Conservation (phyloP, 2,888 invertebrate genomes). For the Apodemia zela region DNA sequence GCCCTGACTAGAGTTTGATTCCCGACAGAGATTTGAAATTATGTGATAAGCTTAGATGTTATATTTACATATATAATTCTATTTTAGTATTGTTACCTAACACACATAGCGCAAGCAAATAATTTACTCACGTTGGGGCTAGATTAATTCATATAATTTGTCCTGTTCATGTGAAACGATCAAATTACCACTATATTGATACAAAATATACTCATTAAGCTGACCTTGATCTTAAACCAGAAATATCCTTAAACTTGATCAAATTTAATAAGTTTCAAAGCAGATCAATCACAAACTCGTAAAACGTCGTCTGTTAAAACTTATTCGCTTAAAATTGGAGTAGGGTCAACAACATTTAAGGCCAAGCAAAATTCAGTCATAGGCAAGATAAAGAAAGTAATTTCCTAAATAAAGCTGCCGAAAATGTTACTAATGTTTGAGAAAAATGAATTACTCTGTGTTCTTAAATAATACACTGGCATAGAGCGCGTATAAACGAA, state of each 20-base stretch:
- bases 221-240: not conserved
- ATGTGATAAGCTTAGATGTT: too few species aligned
- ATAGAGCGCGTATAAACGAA: not conserved
- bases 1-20: too few species aligned
- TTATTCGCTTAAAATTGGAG: constrained; percentile 3
- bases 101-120: too few species aligned
- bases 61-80: too few species aligned
- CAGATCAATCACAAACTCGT: constrained; percentile 13
- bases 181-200: too few species aligned
- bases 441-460: constrained; percentile 21
- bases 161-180: too few species aligned
- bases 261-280: constrained; percentile 10
- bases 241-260: not conserved
- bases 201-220: not conserved
- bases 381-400: constrained; percentile 33
- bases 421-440: constrained; percentile 32
- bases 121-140: too few species aligned
- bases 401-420: constrained; percentile 34
- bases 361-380: not conserved
- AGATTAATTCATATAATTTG: too few species aligned
- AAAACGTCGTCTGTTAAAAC: constrained; percentile 8
- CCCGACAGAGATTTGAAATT: too few species aligned
- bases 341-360: constrained; percentile 7
- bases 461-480: not conserved
- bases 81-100: too few species aligned